These are phyloP conservation scores for Melanotaenia maccullochi DNA, from an alignment of 2,797 vertebrate genomes.

Conservation along the genomic window DNA sequence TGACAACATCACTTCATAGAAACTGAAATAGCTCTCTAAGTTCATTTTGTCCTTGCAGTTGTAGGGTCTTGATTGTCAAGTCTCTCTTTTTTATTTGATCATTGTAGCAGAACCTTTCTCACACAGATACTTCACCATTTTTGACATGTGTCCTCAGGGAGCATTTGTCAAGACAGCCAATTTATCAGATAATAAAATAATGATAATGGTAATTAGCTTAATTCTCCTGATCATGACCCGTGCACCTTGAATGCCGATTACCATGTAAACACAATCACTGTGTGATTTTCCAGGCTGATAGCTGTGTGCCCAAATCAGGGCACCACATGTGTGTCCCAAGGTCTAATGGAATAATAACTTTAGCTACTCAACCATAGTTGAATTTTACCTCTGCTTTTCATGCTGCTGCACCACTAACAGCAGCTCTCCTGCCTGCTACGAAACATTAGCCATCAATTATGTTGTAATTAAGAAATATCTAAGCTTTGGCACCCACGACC, in stretches of 20 bases:
- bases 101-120: slow-evolving; percentile 53
- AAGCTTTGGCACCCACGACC: slow-evolving; percentile 61
- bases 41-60: slow-evolving; percentile 33
- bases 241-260: slow-evolving; percentile 74
- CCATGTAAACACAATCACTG: slow-evolving; percentile 71
- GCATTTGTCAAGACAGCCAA: slow-evolving; percentile 71
- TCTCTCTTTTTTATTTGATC: slow-evolving; percentile 56
- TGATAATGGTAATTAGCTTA: slow-evolving; percentile 80
- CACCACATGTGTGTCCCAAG: slow-evolving; percentile 50
- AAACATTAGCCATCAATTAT: slow-evolving; percentile 80
- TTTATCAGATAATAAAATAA: slow-evolving; percentile 78
- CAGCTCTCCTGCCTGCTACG: slow-evolving; percentile 60
- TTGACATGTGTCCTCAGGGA: slow-evolving; percentile 63
- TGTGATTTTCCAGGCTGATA: slow-evolving; percentile 67
- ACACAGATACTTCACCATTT: slow-evolving; percentile 46
- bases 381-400: slow-evolving; percentile 63
- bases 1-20: background rate
- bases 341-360: slow-evolving; percentile 74
- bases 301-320: slow-evolving; percentile 46
- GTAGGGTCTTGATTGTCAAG: slow-evolving; percentile 43
- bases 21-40: slow-evolving; percentile 12
- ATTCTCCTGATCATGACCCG: slow-evolving; percentile 76
- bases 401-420: slow-evolving; percentile 58
- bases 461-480: slow-evolving; percentile 78
- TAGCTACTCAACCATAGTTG: slow-evolving; percentile 68